These are phyloP conservation scores for Bergia sp. DNA, from an alignment of 92 coral and sea anemone species.

Conservation along the genomic window DNA sequence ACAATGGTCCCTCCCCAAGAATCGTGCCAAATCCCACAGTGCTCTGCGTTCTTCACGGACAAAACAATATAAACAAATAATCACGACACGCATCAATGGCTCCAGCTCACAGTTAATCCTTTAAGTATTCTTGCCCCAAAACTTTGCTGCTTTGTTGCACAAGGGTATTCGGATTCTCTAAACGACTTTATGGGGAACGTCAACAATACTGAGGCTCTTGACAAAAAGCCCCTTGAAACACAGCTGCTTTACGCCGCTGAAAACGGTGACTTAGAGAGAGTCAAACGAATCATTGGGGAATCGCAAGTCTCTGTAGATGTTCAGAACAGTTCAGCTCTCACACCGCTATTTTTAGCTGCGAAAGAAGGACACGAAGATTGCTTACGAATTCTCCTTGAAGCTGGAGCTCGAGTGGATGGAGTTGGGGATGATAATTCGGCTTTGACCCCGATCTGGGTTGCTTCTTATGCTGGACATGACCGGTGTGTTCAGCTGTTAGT, in stretches of 20 bases:
- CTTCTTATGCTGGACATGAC: constrained; percentile 80
- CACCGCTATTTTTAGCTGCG: constrained; percentile 80
- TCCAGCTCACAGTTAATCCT: not conserved
- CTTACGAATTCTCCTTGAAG: constrained; percentile 63
- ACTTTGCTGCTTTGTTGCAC: not conserved
- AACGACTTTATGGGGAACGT: constrained; percentile 71
- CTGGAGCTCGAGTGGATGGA: constrained; percentile 88
- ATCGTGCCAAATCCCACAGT: not conserved
- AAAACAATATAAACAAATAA: not conserved
- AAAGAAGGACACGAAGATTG: constrained; percentile 91
- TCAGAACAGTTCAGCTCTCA: constrained; percentile 82
- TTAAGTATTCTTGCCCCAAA: not conserved
- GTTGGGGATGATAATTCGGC: constrained; percentile 69
- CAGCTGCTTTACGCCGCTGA: constrained; percentile 83
- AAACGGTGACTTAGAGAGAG: constrained; percentile 66
- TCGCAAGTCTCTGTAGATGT: constrained; percentile 55
- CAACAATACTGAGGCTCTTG: constrained; percentile 58
- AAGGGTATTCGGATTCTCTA: constrained; percentile 2
- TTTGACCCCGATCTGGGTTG: constrained; percentile 87
- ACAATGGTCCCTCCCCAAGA: constrained; percentile 14
- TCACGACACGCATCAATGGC: not conserved
- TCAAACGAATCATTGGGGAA: constrained; percentile 56
- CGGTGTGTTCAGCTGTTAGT: constrained; percentile 71
- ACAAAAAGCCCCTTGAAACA: constrained; percentile 65
- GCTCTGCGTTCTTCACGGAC: constrained; percentile 11